Base-by-base conservation (phyloP, 2,113 vertebrate genomes). In the Menura novaehollandiae region DNA sequence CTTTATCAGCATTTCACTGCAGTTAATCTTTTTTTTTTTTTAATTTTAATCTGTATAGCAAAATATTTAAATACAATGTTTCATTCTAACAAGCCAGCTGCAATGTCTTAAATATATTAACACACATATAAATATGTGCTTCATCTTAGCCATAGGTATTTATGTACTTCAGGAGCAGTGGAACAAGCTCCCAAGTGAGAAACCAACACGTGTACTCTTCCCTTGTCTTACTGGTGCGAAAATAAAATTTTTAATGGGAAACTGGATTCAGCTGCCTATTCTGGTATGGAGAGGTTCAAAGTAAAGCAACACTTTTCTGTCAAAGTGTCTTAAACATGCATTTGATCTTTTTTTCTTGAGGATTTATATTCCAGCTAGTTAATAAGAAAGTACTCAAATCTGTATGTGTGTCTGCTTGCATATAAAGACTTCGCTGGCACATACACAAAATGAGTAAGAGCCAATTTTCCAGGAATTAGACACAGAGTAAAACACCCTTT, bases 311-410 rank as follows among this genome's bases (percentile, higher is more conserved):
- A 10, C 3, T 59, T 69, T 83, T 69, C 53, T 69, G 68, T 35
- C 41, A 63, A 43, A 89, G 14, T 55, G 7, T 56, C 81, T 88
- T 87, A 64, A 79, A 72, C 14, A 82, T 4, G 18, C 33, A 67
- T 85, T 89, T 94, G 52, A 81, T 60, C 17, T 51, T 88, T 81
- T 71, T 84, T 87, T 79, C 81, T 73, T 83, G 49, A 60, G 35
- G 24, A 58, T 62, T 88, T 85, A 19, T 59, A 78, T 33, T 83
- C 24, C 28, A 92, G 55, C 37, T 73, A 71, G 33, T 43, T 80
- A 66, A 12, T 46, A 82, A 47, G n/a, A 49, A 91, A 63, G 33
- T 56, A 55, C 11, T 52, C 21, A 82, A 62, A 81, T 67, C 76
- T 46, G 21, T 46, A 55, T 35, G 5, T 33, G 23, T 13, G 19